Evolutionary conservation across 2,797 vertebrate species (phyloP).

Genomic region (Phalloptychus januarius): DNA sequence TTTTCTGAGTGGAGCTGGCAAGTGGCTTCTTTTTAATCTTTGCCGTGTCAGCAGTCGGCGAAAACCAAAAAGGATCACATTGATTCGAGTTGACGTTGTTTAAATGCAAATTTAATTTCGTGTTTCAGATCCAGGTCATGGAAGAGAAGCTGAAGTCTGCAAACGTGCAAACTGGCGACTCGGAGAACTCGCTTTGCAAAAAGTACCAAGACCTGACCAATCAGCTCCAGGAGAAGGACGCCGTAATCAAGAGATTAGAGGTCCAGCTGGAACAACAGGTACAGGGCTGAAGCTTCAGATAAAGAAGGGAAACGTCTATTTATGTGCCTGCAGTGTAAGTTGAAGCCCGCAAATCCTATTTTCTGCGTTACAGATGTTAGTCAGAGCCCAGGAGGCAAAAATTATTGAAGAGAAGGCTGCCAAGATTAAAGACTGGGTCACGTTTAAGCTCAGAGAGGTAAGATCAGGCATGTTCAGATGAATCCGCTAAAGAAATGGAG

Average conservation of each 20-base stretch:
- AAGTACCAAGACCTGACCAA: slow-evolving; percentile 87
- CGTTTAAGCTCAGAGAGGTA: slow-evolving; percentile 91
- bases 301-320: slow-evolving; percentile 52
- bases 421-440: slow-evolving; percentile 98
- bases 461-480: slow-evolving; percentile 48
- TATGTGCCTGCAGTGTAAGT: slow-evolving; percentile 54
- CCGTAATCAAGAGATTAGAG: slow-evolving; percentile 85
- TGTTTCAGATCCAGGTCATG: slow-evolving; percentile 89
- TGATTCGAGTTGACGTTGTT: slow-evolving; percentile 25
- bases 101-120: slow-evolving; percentile 32
- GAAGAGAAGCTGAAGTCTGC: slow-evolving; percentile 91
- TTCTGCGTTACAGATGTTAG: slow-evolving; percentile 82
- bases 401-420: slow-evolving; percentile 93
- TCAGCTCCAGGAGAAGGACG: slow-evolving; percentile 85
- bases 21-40: not conserved
- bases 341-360: slow-evolving; percentile 35
- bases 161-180: slow-evolving; percentile 83
- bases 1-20: slow-evolving; percentile 20
- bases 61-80: slow-evolving; percentile 13
- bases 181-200: slow-evolving; percentile 81
- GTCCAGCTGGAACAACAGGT: slow-evolving; percentile 92
- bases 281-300: slow-evolving; percentile 52
- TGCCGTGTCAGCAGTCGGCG: slow-evolving; percentile 34
- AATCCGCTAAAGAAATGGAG: not conserved
- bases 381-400: slow-evolving; percentile 92